These are phyloP conservation scores for Anodontia alba DNA, from an alignment of 2,888 invertebrate genomes.

Conservation along the genomic window DNA sequence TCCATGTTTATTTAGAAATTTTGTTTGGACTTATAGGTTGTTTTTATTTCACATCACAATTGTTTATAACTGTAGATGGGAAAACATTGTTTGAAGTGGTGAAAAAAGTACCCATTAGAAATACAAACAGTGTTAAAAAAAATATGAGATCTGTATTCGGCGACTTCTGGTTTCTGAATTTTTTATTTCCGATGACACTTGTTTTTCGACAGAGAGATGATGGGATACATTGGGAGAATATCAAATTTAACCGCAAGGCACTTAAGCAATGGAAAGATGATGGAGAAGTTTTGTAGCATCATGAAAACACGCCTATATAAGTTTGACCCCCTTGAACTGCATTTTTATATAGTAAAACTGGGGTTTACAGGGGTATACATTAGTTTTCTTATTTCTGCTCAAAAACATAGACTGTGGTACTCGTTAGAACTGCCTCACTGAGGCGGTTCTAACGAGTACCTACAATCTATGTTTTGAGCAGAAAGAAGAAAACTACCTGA, in stretches of 20 bases:
- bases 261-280: conserved; percentile 49
- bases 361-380: no score
- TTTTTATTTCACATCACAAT: conserved; percentile 62
- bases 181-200: conserved; percentile 72
- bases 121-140: conserved; percentile 49
- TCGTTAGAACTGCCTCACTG: no score
- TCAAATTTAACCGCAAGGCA: conserved; percentile 63
- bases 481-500: no score
- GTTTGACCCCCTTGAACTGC: no score
- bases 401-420: no score
- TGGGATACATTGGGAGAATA: conserved; percentile 69
- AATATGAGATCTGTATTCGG: conserved; percentile 75
- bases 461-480: no score
- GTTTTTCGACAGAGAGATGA: conserved; percentile 70
- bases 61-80: conserved; percentile 58
- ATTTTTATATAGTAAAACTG: no score
- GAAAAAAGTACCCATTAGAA: conserved; percentile 63
- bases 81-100: conserved; percentile 69
- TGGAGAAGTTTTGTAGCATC: conserved; percentile 24
- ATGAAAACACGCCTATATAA: no score
- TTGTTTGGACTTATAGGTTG: conserved; percentile 61
- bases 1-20: conserved; percentile 59
- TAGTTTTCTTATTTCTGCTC: no score
- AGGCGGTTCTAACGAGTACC: no score
- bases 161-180: conserved; percentile 74